phyloP scores from a whole-genome alignment of 1,140 invertebrate genomes.

The Asobara japonica region DNA sequence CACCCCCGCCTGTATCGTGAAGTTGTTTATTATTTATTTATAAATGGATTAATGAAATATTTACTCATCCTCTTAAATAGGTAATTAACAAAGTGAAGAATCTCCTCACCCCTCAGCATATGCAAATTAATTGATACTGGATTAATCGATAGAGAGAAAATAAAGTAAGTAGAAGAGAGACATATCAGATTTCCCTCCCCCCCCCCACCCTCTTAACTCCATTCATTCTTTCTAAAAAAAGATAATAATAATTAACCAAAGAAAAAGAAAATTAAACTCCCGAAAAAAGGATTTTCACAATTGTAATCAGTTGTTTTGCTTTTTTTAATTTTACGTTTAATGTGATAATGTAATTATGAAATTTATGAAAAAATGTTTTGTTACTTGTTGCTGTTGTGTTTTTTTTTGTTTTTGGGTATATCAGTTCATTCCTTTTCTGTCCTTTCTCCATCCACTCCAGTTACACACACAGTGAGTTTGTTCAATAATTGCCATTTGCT shows the following conservation, averaged over 20 bases:
- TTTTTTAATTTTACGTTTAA: background rate
- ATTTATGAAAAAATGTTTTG: background rate
- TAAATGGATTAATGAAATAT: slow-evolving; percentile 6
- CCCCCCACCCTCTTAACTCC: no score
- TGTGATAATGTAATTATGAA: background rate
- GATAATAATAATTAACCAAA: background rate
- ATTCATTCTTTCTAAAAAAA: background rate
- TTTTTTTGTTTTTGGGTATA: background rate
- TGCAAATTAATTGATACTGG: background rate
- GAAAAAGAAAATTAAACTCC: background rate
- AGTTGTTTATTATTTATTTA: background rate
- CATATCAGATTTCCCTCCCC: background rate
- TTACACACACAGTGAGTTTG: background rate
- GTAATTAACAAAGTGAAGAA: slow-evolving; percentile 12
- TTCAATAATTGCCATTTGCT: background rate
- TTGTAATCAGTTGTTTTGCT: background rate
- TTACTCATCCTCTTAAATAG: background rate
- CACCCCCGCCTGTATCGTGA: slow-evolving; percentile 1
- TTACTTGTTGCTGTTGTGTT: no score
- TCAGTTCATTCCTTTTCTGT: background rate
- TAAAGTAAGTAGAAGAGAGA: slow-evolving; percentile 13
- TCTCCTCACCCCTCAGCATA: background rate
- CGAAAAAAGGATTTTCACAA: background rate
- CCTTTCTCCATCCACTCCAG: background rate
- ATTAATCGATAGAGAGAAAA: slow-evolving; percentile 13